Evolutionary conservation across 2,113 vertebrate species (phyloP).

Genomic region (Lynx canadensis): DNA sequence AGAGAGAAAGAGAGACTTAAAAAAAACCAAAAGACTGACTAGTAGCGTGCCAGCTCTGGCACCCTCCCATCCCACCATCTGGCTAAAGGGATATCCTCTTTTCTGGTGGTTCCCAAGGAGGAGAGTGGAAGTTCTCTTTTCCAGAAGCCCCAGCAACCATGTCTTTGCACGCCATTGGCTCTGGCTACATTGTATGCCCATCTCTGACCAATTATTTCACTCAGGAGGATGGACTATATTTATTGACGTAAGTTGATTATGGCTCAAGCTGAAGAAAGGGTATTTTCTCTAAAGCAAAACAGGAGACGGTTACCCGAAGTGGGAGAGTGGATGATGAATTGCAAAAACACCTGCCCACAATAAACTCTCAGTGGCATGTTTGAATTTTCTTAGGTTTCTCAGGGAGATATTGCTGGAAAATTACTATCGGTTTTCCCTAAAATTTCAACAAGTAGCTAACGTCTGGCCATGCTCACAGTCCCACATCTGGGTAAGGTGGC

Average conservation of each 20-base stretch:
- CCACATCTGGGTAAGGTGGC: not conserved
- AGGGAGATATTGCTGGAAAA: not conserved
- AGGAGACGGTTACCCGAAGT: not conserved
- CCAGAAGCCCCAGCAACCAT: not conserved
- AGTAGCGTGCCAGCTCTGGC: not conserved
- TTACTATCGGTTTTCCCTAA: not conserved
- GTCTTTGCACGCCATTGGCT: not conserved
- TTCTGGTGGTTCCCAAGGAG: not conserved
- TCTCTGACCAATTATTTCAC: not conserved
- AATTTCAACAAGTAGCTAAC: not conserved
- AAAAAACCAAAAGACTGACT: no score
- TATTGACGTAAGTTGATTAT: not conserved
- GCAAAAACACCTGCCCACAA: not conserved
- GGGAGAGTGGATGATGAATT: not conserved
- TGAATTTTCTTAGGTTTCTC: not conserved
- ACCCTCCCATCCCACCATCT: not conserved
- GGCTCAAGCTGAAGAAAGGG: not conserved
- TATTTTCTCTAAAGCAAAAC: constrained; percentile 37
- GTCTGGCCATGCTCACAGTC: not conserved
- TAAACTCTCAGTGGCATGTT: not conserved
- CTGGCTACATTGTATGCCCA: not conserved
- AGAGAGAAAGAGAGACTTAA: no score
- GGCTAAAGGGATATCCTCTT: not conserved
- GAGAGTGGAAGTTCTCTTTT: not conserved
- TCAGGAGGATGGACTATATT: not conserved